Evolutionary conservation across 2,888 invertebrate genomes (phyloP), one percentile per base, ranked within the genome.

Genomic region (Bellardia bayeri): DNA sequence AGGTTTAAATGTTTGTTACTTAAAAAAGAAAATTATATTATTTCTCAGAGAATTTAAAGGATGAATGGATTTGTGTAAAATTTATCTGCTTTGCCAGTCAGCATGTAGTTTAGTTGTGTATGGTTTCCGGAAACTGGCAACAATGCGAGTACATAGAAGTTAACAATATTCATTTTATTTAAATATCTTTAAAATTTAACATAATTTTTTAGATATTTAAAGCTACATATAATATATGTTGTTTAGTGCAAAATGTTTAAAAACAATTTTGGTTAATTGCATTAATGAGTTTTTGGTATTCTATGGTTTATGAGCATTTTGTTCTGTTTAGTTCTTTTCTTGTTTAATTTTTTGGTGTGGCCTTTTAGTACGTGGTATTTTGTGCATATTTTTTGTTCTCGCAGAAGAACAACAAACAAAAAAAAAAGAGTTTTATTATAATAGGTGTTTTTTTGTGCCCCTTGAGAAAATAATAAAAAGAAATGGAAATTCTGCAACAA

Each of bases 391-490:
- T 66, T n/a, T 7, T 37, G 9, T 42, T 64, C 8, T 9, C 16
- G 64, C 33, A 64, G 16, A 76, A 68, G 71, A 83, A 75, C 75
- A 54, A 71, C 33, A n/a, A 71, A 30, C 14, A 68, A 45, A 68
- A 61, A 45, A 68, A 61, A 80, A 78, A 82, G 13, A 56, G 72
- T 82, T 78, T 85, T 64, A 78, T 74, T 56, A 64, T 74, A 82
- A 87, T 51, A 74, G 76, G 71, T 83, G 89, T 89, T 90, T 89
- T 84, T 81, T 79, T 63, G 76, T 86, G 63, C 81, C 79, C 78
- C 87, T 87, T 87, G 82, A 87, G 85, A 85, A 85, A 61, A 81
- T 80, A 56, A 49, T 88, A 89, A 88, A 86, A 86, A 75, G 76
- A 72, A 80, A 83, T 82, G 64, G 56, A 72, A 71, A 83, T 72